These are phyloP conservation scores for Bolborhynchus lineola DNA, from an alignment of 2,113 vertebrate genomes.

Conservation along the genomic window DNA sequence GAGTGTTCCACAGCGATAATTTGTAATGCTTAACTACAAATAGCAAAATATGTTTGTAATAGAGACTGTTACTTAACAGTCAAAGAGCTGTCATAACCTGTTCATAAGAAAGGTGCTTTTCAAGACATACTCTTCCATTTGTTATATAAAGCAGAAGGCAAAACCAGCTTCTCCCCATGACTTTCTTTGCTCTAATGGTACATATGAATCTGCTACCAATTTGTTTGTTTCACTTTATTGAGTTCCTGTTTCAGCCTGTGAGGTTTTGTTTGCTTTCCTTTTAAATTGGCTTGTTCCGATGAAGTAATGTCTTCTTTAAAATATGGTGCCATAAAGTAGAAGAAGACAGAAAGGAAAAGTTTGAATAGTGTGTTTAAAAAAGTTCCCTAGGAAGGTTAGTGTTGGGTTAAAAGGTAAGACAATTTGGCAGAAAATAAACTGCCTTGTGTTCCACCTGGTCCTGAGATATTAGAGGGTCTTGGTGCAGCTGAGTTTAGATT, in stretches of 20 bases:
- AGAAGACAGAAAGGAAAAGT: not conserved
- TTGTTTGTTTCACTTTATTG: not conserved
- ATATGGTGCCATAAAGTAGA: not conserved
- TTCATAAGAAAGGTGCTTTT: not conserved
- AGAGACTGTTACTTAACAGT: not conserved
- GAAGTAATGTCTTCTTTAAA: not conserved
- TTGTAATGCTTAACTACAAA: not conserved
- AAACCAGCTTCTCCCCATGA: not conserved
- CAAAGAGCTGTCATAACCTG: not conserved
- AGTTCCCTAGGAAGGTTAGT: not conserved
- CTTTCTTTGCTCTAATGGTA: not conserved
- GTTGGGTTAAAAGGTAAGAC: not conserved
- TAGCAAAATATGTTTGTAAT: not conserved
- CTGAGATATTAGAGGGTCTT: not conserved
- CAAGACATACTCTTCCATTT: not conserved
- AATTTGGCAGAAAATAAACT: not conserved
- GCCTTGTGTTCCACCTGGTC: not conserved
- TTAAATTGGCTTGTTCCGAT: not conserved
- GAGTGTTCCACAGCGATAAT: not conserved
- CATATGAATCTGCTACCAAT: not conserved
- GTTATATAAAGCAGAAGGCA: not conserved
- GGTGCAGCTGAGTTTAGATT: not conserved
- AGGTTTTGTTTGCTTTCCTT: not conserved
- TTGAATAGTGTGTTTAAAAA: not conserved
- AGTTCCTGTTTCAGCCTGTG: not conserved